Base-by-base conservation (phyloP, 2,888 invertebrate genomes). In the Piscicola geometra region DNA sequence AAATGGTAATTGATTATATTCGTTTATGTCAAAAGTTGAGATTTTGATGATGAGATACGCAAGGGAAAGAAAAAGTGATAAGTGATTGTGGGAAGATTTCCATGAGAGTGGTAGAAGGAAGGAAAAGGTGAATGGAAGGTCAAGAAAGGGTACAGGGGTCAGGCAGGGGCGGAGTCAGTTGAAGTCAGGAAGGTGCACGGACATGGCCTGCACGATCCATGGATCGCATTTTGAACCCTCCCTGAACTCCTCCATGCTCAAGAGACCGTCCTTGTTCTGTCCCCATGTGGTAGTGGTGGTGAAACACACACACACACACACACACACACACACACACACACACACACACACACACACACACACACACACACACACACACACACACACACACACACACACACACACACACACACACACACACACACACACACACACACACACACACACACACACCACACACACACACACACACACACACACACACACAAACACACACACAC, bases 221-320 rank as follows among this genome's bases (percentile, higher is more conserved):
- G 87, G 87, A 77, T 87, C 87, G 77, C 84, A 85, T 79, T 87
- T 87, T 5, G 86, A 86, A 1, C 87, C 87, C 78, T 86, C 86
- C 67, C 86, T 83, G 81, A 87, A 87, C 79, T 87, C 87, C 76
- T 87, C 86, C 76, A 84, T 82, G 1, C 86, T 86, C 76, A 87
- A 80, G 78, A 82, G 82, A 3, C 86, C 87, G 81, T 87, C 87
- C 71, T 83, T 82, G 78, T 87, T 86, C 87, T 87, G 81, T 21
- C 9, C 9, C 15, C 12, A 9, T 33, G n/a, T 66, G 66, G 25
- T 9, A 15, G 30, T 9, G 30, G 9, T 9, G 50, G 50, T 47
- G 50, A 21, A 47, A n/a, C n/a, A n/a, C n/a, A n/a, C n/a, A n/a
- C n/a, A n/a, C 28, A 71, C 47, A 35, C 47, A 71, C 1, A 52